Conservation (phyloP, 2,797 vertebrate genomes). For the Squalus acanthias region DNA sequence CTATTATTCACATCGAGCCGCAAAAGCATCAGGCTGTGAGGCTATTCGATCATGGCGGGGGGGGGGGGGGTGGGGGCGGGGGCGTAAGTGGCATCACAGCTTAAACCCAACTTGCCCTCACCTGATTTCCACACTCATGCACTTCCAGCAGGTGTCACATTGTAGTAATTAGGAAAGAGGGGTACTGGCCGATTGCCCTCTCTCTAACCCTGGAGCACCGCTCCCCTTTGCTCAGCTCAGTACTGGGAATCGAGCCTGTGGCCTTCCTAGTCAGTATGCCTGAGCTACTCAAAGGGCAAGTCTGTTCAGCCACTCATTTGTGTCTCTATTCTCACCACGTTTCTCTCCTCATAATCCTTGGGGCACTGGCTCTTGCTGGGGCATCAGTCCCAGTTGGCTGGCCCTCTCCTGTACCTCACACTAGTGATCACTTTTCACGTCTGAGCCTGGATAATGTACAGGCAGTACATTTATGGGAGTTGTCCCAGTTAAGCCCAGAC, state of each 20-base stretch:
- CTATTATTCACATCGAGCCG: neutral
- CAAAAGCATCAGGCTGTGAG: neutral
- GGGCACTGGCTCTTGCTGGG: neutral
- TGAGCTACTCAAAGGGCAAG: neutral
- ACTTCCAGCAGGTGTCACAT: neutral
- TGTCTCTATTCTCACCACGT: neutral
- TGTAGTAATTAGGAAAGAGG: neutral
- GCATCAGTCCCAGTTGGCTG: neutral
- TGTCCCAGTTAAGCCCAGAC: neutral
- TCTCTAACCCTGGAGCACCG: neutral
- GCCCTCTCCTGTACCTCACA: neutral
- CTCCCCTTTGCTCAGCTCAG: neutral
- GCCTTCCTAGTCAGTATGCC: neutral
- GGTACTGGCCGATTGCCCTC: neutral
- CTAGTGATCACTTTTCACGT: neutral
- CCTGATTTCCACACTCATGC: neutral
- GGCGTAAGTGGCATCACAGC: no score
- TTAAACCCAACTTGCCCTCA: no score
- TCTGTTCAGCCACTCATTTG: neutral
- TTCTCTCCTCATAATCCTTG: neutral
- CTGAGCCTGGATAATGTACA: neutral
- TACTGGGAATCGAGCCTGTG: neutral
- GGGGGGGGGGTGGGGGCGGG: no score
- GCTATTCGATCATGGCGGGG: neutral
- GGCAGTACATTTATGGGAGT: neutral